Conservation (phyloP, 2,888 invertebrate genomes). For the Tachina grossa region DNA sequence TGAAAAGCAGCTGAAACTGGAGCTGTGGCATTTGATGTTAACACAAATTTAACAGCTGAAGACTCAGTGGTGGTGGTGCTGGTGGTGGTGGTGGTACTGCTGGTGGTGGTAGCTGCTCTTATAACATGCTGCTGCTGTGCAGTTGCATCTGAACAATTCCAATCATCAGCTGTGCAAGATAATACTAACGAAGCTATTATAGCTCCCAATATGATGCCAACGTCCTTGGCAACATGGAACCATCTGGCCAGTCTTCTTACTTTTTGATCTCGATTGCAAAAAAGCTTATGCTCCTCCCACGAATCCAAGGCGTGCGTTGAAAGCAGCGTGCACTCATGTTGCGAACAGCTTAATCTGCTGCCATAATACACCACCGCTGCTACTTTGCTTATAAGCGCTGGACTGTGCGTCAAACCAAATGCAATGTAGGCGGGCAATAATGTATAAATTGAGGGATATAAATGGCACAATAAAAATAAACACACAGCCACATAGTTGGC, state of each 20-base stretch:
- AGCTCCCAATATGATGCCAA: constrained; percentile 85
- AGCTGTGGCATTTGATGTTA: constrained; percentile 13
- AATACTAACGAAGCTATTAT: constrained; percentile 83
- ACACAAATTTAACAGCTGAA: neutral
- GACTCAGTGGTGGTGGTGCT: constrained; percentile 38
- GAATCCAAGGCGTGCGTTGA: constrained; percentile 74
- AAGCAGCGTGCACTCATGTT: constrained; percentile 78
- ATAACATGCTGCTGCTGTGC: constrained; percentile 1
- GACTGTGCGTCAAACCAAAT: constrained; percentile 85
- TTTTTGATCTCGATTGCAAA: constrained; percentile 82
- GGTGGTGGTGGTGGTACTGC: constrained; percentile 4
- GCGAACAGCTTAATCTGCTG: constrained; percentile 81
- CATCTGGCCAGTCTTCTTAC: constrained; percentile 84
- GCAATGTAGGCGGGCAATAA: constrained; percentile 84
- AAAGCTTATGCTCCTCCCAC: constrained; percentile 81
- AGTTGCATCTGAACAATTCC: constrained; percentile 76
- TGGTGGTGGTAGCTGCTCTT: neutral
- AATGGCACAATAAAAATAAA: constrained; percentile 86
- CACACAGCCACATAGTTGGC: constrained; percentile 84
- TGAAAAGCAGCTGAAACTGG: constrained; percentile 58
- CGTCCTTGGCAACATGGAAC: constrained; percentile 85
- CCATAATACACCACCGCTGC: constrained; percentile 81
- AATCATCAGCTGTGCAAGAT: constrained; percentile 81
- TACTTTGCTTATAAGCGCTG: constrained; percentile 80
- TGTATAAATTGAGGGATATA: constrained; percentile 84